These are phyloP conservation scores for Drosophila subquinaria DNA, from an alignment of 2,888 invertebrate species.

Conservation along the genomic window DNA sequence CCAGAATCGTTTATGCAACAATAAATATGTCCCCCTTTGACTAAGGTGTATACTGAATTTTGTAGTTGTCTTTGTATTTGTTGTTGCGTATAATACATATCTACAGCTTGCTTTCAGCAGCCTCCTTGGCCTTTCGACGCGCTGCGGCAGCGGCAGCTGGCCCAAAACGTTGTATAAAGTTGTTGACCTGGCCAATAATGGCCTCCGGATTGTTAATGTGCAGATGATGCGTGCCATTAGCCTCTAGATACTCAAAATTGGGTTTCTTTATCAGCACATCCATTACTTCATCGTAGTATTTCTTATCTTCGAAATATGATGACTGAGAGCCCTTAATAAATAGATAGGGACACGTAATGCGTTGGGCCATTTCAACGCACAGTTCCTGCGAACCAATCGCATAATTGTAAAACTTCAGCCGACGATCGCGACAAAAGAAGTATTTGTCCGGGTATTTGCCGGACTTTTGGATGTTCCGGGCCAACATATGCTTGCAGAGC, in stretches of 20 bases:
- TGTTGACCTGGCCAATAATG: slow-evolving; percentile 87
- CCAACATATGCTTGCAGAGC: slow-evolving; percentile 87
- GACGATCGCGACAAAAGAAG: slow-evolving; percentile 89
- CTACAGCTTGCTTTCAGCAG: slow-evolving; percentile 85
- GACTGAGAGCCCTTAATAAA: slow-evolving; percentile 88
- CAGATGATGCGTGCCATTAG: slow-evolving; percentile 90
- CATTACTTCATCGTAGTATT: slow-evolving; percentile 87
- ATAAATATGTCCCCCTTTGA: slow-evolving; percentile 60
- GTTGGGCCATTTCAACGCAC: slow-evolving; percentile 87
- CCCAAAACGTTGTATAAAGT: slow-evolving; percentile 87
- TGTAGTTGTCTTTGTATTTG: not conserved
- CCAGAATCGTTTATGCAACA: slow-evolving; percentile 50
- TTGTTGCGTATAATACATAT: slow-evolving; percentile 2
- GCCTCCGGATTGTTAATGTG: slow-evolving; percentile 90
- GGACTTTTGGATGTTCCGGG: slow-evolving; percentile 88
- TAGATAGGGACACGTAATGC: slow-evolving; percentile 89
- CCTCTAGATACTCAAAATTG: slow-evolving; percentile 87
- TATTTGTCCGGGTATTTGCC: slow-evolving; percentile 87
- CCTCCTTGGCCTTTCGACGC: slow-evolving; percentile 86
- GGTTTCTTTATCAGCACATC: slow-evolving; percentile 87
- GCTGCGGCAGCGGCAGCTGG: slow-evolving; percentile 89
- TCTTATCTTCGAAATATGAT: slow-evolving; percentile 87
- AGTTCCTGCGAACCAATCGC: slow-evolving; percentile 86
- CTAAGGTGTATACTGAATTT: slow-evolving; percentile 29
- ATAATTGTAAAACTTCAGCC: slow-evolving; percentile 87